These are phyloP conservation scores for Centroberyx gerrardi DNA, from an alignment of 2,797 vertebrate species.

Conservation along the genomic window DNA sequence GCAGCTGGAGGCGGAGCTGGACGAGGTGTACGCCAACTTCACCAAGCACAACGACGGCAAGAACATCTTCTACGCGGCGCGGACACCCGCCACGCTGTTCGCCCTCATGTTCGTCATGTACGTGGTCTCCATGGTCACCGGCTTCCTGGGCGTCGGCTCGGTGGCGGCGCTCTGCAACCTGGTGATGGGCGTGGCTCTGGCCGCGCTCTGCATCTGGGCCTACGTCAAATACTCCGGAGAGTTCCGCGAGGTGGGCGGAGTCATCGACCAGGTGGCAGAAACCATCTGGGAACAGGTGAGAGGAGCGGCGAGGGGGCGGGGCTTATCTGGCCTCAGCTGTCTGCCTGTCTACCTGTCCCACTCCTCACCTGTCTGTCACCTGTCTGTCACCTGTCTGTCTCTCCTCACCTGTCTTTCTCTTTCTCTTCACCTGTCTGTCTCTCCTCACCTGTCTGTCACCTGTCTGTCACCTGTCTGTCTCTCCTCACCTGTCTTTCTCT, in stretches of 20 bases:
- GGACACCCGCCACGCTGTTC: conserved; percentile 95
- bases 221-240: conserved; percentile 97
- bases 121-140: conserved; percentile 92
- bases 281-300: conserved; percentile 96
- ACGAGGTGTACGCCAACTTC: conserved; percentile 93
- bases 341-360: too few species aligned
- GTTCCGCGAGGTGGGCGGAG: conserved; percentile 93
- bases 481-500: too few species aligned
- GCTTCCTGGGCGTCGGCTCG: conserved; percentile 92
- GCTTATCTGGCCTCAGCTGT: too few species aligned
- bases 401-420: too few species aligned
- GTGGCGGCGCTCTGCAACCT: conserved; percentile 93
- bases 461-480: too few species aligned
- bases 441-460: too few species aligned
- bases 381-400: too few species aligned
- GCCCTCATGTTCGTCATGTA: conserved; percentile 96
- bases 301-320: background rate
- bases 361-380: too few species aligned
- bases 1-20: conserved; percentile 93
- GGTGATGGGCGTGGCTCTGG: conserved; percentile 92
- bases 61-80: conserved; percentile 97
- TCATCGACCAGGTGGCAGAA: conserved; percentile 95
- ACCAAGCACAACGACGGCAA: conserved; percentile 97
- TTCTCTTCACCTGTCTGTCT: too few species aligned
- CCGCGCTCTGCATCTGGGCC: conserved; percentile 94